phyloP scores from a whole-genome alignment of 2,113 vertebrate species.

The Melanocharis versteri region DNA sequence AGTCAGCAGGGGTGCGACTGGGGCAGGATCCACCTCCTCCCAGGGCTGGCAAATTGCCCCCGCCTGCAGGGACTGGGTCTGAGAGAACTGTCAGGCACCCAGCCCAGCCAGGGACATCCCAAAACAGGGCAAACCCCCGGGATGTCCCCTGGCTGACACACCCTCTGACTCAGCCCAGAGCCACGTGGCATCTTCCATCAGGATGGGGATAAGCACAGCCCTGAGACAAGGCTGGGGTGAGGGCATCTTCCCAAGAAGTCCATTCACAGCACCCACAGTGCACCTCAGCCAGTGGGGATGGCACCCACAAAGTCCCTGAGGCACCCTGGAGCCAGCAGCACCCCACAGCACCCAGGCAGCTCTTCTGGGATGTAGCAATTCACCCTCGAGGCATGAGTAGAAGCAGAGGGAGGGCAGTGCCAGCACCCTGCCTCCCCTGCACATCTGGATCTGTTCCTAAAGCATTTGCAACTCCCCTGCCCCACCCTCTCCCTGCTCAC shows the following conservation, averaged over 20 bases:
- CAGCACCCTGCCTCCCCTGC: background rate
- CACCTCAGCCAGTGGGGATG: fast-evolving
- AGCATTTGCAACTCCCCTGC: background rate
- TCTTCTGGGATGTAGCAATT: background rate
- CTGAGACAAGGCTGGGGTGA: background rate
- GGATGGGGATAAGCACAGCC: background rate
- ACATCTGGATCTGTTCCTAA: background rate
- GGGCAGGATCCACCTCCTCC: background rate
- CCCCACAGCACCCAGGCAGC: background rate
- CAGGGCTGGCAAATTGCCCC: background rate
- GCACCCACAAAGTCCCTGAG: background rate
- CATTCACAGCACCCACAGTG: fast-evolving
- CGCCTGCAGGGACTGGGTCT: background rate
- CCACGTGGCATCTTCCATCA: fast-evolving
- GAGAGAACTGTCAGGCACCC: background rate
- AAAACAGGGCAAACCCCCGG: background rate
- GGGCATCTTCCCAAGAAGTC: background rate
- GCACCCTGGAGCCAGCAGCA: background rate
- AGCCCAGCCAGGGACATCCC: background rate
- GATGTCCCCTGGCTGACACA: background rate
- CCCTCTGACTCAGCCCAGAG: background rate
- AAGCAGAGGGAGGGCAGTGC: background rate
- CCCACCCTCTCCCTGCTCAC: background rate
- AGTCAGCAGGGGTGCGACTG: background rate
- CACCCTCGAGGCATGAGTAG: fast-evolving